Evolutionary conservation across 2,888 invertebrate species (phyloP).

Genomic region (Dendrolimus houi): DNA sequence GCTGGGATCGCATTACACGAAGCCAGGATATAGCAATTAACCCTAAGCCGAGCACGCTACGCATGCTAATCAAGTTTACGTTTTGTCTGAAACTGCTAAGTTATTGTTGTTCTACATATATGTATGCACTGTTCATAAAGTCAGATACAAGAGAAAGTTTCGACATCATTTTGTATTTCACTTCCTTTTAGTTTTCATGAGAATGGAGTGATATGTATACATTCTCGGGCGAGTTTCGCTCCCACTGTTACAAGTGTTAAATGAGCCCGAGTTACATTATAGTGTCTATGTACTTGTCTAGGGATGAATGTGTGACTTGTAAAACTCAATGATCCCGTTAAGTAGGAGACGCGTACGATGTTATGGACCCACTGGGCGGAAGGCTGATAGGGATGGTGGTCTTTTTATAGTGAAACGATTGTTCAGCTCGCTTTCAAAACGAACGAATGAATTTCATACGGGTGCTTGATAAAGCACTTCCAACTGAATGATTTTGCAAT

Average conservation of each 20-base stretch:
- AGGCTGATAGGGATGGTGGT: slow-evolving; percentile 36
- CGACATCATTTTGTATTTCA: not conserved
- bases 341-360: slow-evolving; percentile 25
- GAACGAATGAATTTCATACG: slow-evolving; percentile 37
- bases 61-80: slow-evolving; percentile 30
- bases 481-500: slow-evolving; percentile 12
- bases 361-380: slow-evolving; percentile 30
- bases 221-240: not conserved
- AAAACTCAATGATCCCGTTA: slow-evolving; percentile 13
- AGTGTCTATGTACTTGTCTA: slow-evolving; percentile 5
- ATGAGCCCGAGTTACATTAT: not conserved
- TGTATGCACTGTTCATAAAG: slow-evolving; percentile 8
- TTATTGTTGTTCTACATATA: slow-evolving; percentile 15
- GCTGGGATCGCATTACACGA: slow-evolving; percentile 20
- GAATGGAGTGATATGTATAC: not conserved
- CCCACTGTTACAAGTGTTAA: not conserved
- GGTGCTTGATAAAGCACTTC: slow-evolving; percentile 44
- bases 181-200: not conserved
- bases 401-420: slow-evolving; percentile 47
- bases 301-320: slow-evolving; percentile 16
- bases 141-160: slow-evolving; percentile 5
- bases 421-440: slow-evolving; percentile 39
- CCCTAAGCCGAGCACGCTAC: slow-evolving; percentile 12
- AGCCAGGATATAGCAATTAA: slow-evolving; percentile 30
- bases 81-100: slow-evolving; percentile 19